Percentiles rank a stretch among this genome's conserved stretches.
Evolutionary conservation across 2,797 vertebrate species (phyloP).

Genomic region (Mormyrops boulengeri): DNA sequence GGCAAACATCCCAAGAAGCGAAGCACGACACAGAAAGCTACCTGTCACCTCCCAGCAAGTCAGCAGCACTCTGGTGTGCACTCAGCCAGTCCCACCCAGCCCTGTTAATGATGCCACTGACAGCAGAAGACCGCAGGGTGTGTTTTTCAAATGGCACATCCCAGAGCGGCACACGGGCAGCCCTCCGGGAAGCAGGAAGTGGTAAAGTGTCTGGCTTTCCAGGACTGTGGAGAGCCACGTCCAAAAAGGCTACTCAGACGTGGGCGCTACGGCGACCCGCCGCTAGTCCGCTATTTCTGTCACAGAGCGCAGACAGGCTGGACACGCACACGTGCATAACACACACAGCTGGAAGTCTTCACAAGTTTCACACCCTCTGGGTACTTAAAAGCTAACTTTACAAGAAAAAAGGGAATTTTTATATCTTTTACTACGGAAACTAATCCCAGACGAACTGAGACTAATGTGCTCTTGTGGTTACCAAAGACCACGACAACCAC

Average conservation of each 20-base stretch:
- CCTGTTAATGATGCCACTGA: not conserved
- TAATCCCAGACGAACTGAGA: not conserved
- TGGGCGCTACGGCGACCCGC: not conserved
- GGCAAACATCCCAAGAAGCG: not conserved
- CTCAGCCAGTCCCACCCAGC: not conserved
- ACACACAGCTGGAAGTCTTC: not conserved
- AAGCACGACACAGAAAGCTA: not conserved
- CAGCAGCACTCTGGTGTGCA: not conserved
- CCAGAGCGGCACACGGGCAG: not conserved
- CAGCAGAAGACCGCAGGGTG: not conserved
- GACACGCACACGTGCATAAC: not conserved
- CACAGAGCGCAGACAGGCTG: not conserved
- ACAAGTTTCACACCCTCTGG: not conserved
- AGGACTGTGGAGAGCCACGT: not conserved
- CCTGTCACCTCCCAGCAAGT: not conserved
- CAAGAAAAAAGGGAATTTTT: constrained; percentile 12
- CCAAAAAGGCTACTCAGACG: not conserved
- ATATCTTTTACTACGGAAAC: not conserved
- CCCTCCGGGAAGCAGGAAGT: not conserved
- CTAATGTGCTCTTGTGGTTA: not conserved
- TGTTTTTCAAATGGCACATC: not conserved
- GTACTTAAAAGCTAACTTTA: constrained; percentile 12
- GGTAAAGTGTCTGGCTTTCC: not conserved
- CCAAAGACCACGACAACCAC: not conserved
- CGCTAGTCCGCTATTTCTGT: constrained; percentile 3